These are phyloP conservation scores for Pheosia tremula DNA, from an alignment of 2,888 invertebrate species.

Conservation along the genomic window DNA sequence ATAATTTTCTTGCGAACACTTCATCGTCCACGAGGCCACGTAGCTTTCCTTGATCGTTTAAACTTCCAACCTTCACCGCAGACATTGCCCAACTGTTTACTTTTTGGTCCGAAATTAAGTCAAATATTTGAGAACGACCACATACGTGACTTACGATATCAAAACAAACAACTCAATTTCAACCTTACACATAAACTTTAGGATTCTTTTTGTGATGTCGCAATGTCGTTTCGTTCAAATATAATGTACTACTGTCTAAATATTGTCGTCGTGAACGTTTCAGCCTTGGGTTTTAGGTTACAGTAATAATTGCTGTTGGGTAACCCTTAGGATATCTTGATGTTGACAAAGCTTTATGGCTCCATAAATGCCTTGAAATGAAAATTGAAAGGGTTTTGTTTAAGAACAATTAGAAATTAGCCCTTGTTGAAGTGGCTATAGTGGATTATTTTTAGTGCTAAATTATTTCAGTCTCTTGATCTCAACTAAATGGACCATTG, in stretches of 20 bases:
- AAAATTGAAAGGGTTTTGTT: neutral
- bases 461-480: too few relatives aligned
- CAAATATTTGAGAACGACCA: constrained; percentile 1
- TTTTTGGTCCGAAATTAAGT: constrained; percentile 2
- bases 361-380: neutral
- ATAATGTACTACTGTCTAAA: constrained; percentile 3
- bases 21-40: neutral
- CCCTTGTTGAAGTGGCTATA: too few relatives aligned
- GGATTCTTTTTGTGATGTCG: neutral
- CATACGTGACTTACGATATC: constrained; percentile 1
- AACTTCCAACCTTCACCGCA: neutral
- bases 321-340: neutral
- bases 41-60: neutral
- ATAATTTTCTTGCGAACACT: neutral
- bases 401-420: too few relatives aligned
- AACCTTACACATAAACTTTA: neutral
- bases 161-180: neutral
- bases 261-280: constrained; percentile 1
- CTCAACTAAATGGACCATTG: too few relatives aligned
- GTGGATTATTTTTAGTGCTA: too few relatives aligned
- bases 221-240: neutral
- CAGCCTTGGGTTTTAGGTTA: neutral
- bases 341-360: neutral
- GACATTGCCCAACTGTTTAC: neutral
- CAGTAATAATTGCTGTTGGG: neutral